A percentile compares a stretch with the other conserved stretches of the same genome.
Conservation (phyloP, 2,113 vertebrate species). For the Agapornis roseicollis region DNA sequence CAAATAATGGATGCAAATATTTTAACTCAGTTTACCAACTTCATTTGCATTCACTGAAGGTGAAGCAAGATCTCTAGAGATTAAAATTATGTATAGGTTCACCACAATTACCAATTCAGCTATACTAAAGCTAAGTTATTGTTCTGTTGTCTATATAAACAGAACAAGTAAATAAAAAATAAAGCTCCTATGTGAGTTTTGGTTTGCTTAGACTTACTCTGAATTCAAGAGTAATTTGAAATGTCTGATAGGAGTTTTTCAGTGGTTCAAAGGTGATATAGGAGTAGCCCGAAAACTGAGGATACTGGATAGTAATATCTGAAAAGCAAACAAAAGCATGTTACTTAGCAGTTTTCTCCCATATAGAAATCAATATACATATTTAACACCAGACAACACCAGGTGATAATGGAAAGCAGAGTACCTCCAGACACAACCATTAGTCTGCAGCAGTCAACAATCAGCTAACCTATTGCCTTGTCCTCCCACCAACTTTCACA, state of each 20-base stretch:
- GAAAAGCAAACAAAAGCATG: constrained; percentile 43
- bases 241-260: constrained; percentile 93
- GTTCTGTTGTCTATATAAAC: neutral
- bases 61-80: neutral
- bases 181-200: neutral
- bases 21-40: neutral
- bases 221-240: constrained; percentile 93
- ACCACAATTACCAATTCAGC: neutral
- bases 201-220: constrained; percentile 78
- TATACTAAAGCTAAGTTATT: neutral
- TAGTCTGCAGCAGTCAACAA: neutral
- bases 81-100: neutral
- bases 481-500: neutral
- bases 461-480: neutral
- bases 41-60: neutral
- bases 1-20: neutral
- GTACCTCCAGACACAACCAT: neutral
- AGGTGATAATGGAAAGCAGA: neutral
- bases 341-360: neutral
- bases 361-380: neutral
- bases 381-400: neutral
- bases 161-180: neutral
- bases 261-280: constrained; percentile 94
- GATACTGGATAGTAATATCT: constrained; percentile 89
- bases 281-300: constrained; percentile 91